Conservation (phyloP, 1,140 invertebrate genomes). For the Thrips palmi region DNA sequence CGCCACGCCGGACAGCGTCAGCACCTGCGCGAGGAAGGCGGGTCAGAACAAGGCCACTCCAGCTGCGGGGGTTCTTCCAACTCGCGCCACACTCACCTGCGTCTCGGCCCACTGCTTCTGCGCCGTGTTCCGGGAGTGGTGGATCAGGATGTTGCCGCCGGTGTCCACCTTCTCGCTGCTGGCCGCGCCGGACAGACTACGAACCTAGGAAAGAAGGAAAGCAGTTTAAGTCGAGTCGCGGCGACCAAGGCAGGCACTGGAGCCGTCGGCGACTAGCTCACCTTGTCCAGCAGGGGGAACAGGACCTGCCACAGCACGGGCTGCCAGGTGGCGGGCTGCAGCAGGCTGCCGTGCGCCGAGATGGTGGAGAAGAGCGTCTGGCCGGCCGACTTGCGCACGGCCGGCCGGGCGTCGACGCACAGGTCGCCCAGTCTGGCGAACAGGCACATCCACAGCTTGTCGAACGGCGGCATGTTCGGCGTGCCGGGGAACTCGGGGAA, state of each 20-base stretch:
- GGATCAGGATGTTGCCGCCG: constrained; percentile 87
- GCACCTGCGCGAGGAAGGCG: constrained; percentile 28
- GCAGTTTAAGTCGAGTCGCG: too few relatives aligned
- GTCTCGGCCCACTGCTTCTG: constrained; percentile 99
- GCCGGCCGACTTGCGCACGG: constrained; percentile 92
- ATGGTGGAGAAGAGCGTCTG: constrained; percentile 97
- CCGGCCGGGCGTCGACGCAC: constrained; percentile 86
- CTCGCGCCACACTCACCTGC: constrained; percentile 42
- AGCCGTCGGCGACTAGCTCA: too few relatives aligned
- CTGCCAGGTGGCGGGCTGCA: constrained; percentile 79
- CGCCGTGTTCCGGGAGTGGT: constrained; percentile 95
- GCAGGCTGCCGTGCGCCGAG: constrained; percentile 76
- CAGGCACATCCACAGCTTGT: constrained; percentile 89
- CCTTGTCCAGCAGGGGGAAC: constrained; percentile 90
- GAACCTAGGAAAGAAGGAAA: too few relatives aligned
- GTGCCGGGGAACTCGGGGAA: constrained; percentile 69
- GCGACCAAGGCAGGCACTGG: too few relatives aligned
- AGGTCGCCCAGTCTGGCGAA: constrained; percentile 76
- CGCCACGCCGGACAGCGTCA: constrained; percentile 53
- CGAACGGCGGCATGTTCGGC: constrained; percentile 72
- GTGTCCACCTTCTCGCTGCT: constrained; percentile 87
- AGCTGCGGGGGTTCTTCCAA: neutral
- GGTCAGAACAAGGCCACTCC: neutral
- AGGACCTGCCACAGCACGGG: constrained; percentile 67
- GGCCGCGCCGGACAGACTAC: constrained; percentile 72